A percentile compares a stretch with the other conserved stretches of the same genome.
Evolutionary conservation across 2,113 vertebrate genomes (phyloP).

Genomic region (Brachyistius frenatus): DNA sequence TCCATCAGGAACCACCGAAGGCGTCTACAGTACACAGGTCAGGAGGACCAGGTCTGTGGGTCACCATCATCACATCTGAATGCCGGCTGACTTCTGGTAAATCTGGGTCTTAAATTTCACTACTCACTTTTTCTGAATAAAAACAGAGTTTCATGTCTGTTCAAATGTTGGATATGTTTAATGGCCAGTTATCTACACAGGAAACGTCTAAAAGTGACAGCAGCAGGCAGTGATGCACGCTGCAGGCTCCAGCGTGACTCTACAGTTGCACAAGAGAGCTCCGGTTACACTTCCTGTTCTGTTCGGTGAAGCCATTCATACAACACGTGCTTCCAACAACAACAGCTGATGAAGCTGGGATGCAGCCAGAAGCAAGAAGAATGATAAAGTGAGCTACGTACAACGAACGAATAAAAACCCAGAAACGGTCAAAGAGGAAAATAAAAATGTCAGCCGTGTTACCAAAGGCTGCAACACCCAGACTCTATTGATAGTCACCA

Average conservation of each 20-base stretch:
- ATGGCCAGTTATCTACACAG: too few relatives aligned
- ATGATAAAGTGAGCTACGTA: neutral
- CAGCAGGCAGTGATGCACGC: neutral
- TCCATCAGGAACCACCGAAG: neutral
- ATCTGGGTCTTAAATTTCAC: too few relatives aligned
- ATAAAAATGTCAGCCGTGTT: slow-evolving; percentile 1
- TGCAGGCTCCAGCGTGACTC: neutral
- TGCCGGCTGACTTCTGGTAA: too few relatives aligned
- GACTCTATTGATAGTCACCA: slow-evolving; percentile 1
- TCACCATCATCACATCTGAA: neutral
- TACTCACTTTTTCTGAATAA: too few relatives aligned
- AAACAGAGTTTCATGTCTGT: too few relatives aligned
- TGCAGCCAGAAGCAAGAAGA: slow-evolving; percentile 3
- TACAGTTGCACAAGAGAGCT: slow-evolving; percentile 3
- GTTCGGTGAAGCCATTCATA: slow-evolving; percentile 17
- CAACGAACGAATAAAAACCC: neutral
- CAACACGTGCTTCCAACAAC: slow-evolving; percentile 24
- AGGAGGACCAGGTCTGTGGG: neutral
- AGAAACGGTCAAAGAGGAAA: neutral
- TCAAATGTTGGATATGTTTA: too few relatives aligned
- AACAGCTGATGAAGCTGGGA: slow-evolving; percentile 24
- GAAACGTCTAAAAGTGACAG: neutral
- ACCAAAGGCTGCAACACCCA: slow-evolving; percentile 28
- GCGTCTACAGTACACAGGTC: neutral
- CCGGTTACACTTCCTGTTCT: slow-evolving; percentile 19